A percentile compares a stretch with the other conserved stretches of the same genome.
Evolutionary conservation across 2,113 vertebrate genomes (phyloP).

Genomic region (Ursus arctos): DNA sequence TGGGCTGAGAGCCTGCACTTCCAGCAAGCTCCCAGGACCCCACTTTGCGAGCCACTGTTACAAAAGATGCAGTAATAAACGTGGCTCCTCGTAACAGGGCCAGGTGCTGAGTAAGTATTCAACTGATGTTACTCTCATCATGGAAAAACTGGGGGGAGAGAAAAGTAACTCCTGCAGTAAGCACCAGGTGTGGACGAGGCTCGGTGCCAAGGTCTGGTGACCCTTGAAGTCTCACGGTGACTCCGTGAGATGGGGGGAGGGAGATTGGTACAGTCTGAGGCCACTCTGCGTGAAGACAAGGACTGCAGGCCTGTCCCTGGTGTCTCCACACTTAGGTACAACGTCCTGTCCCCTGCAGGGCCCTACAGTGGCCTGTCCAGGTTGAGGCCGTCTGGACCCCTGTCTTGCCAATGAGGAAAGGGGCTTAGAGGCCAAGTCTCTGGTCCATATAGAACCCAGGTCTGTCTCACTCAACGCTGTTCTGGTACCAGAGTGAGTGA

Average conservation of each 20-base stretch:
- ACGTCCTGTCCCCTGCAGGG: background rate
- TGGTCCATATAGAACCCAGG: background rate
- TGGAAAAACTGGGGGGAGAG: background rate
- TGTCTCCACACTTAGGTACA: background rate
- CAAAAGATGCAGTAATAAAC: background rate
- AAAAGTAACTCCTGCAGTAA: background rate
- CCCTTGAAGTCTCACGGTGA: background rate
- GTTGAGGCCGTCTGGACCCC: background rate
- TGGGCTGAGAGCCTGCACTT: background rate
- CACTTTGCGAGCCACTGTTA: background rate
- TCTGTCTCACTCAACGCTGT: background rate
- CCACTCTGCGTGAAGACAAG: background rate
- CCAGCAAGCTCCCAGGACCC: background rate
- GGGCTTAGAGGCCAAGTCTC: background rate
- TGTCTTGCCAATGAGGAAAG: background rate
- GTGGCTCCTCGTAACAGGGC: background rate
- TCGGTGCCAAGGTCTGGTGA: background rate
- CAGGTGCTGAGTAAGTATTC: background rate
- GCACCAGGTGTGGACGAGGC: background rate
- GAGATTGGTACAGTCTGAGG: background rate
- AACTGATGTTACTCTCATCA: background rate
- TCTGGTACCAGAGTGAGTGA: background rate
- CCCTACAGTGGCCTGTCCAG: background rate
- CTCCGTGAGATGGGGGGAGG: background rate
- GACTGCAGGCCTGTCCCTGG: background rate